Evolutionary conservation across 2,888 invertebrate genomes (phyloP).

Genomic region (Drosophila testacea): DNA sequence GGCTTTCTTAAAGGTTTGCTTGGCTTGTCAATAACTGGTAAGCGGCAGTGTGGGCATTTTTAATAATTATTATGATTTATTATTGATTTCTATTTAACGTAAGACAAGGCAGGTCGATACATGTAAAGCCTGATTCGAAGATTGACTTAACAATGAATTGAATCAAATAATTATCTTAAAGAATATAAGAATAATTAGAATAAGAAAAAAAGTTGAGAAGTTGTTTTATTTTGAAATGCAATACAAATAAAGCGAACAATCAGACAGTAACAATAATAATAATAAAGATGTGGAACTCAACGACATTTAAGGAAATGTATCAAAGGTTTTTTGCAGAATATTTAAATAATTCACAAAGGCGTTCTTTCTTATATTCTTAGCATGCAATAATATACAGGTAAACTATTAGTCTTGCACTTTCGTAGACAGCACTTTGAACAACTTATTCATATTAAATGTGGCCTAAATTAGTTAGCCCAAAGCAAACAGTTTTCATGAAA

Average conservation of each 20-base stretch:
- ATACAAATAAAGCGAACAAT: background rate
- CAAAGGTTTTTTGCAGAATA: too few relatives aligned
- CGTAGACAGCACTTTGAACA: background rate
- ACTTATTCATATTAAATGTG: background rate
- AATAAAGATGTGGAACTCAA: background rate
- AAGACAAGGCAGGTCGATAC: conserved; percentile 4
- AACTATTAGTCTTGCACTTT: background rate
- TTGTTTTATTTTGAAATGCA: background rate
- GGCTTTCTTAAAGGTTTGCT: conserved; percentile 37
- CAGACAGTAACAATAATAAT: background rate
- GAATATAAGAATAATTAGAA: too few relatives aligned
- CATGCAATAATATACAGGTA: background rate
- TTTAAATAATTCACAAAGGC: too few relatives aligned
- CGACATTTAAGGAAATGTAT: background rate
- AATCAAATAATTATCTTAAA: background rate
- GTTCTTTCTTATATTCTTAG: background rate
- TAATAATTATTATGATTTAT: conserved; percentile 61
- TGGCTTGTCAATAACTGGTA: conserved; percentile 37
- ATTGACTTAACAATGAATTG: conserved; percentile 6
- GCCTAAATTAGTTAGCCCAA: background rate
- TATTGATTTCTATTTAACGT: conserved; percentile 35
- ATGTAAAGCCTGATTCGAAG: conserved; percentile 9
- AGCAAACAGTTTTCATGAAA: background rate
- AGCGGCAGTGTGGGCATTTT: conserved; percentile 43
- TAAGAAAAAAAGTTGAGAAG: background rate